Conservation (phyloP, 2,113 vertebrate species). For the Condylura cristata region DNA sequence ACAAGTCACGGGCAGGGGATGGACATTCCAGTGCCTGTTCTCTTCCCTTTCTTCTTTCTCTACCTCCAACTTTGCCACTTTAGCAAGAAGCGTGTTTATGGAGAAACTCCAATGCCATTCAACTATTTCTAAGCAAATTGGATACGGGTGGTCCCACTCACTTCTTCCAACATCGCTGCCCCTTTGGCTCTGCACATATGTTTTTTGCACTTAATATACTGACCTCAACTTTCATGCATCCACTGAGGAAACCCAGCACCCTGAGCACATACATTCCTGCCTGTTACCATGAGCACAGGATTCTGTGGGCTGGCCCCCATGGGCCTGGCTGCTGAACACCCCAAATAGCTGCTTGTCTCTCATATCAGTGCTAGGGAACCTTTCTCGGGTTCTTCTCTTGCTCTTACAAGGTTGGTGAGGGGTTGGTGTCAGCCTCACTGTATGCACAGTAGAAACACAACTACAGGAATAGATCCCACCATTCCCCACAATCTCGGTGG, state of each 20-base stretch:
- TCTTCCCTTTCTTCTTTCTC: not conserved
- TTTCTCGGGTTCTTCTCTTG: not conserved
- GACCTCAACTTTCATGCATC: too few species aligned
- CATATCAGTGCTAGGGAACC: not conserved
- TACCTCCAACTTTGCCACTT: not conserved
- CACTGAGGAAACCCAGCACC: not conserved
- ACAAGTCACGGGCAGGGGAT: not conserved
- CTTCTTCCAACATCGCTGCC: not conserved
- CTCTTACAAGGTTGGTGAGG: not conserved
- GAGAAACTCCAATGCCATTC: not conserved
- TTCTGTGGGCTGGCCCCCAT: not conserved
- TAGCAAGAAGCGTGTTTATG: not conserved
- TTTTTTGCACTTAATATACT: not conserved
- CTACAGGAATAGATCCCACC: not conserved
- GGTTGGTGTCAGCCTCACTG: too few species aligned
- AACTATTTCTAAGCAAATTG: not conserved
- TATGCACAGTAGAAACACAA: not conserved
- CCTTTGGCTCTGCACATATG: not conserved
- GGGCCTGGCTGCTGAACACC: not conserved
- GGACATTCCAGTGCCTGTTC: not conserved
- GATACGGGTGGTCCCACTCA: not conserved
- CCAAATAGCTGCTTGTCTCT: not conserved
- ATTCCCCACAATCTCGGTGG: not conserved
- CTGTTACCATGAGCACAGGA: not conserved
- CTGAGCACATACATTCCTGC: fast-evolving